These are phyloP conservation scores for Notiomystis cincta DNA, from an alignment of 2,113 vertebrate species.

Conservation along the genomic window DNA sequence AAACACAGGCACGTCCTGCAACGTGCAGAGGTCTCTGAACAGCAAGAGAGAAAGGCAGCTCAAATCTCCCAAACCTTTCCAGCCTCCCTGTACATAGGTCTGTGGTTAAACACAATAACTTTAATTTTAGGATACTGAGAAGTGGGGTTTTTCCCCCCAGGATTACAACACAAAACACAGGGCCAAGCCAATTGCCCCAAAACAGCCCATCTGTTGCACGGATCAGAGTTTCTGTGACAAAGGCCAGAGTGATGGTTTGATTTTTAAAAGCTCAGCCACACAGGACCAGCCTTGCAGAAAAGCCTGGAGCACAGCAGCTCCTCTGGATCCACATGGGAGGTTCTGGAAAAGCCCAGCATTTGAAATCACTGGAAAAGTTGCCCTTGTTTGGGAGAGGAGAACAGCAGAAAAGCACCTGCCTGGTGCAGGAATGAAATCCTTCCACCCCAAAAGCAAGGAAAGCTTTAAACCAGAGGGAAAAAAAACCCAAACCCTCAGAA, in stretches of 20 bases:
- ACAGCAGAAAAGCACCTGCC: neutral
- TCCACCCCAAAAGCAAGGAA: neutral
- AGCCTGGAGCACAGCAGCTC: neutral
- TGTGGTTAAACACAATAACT: neutral
- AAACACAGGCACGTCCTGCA: neutral
- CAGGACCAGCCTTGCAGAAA: neutral
- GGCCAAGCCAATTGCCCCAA: neutral
- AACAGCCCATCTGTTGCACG: neutral
- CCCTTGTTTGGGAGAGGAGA: neutral
- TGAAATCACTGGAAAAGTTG: neutral
- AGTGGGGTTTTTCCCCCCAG: rapidly evolving
- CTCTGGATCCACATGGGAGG: neutral
- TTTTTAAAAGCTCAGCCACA: neutral
- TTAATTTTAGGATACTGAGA: neutral
- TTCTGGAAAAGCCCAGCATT: neutral
- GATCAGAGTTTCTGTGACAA: neutral
- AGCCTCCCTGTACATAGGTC: rapidly evolving
- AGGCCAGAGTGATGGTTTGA: neutral
- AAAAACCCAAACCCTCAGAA: neutral
- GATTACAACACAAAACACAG: neutral
- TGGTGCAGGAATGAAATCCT: neutral
- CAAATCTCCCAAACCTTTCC: neutral
- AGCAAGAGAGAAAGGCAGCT: neutral
- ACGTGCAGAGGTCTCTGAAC: neutral
- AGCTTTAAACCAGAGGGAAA: neutral